phyloP scores from a whole-genome alignment of 2,888 invertebrate genomes.

The Leptura quadrifasciata region DNA sequence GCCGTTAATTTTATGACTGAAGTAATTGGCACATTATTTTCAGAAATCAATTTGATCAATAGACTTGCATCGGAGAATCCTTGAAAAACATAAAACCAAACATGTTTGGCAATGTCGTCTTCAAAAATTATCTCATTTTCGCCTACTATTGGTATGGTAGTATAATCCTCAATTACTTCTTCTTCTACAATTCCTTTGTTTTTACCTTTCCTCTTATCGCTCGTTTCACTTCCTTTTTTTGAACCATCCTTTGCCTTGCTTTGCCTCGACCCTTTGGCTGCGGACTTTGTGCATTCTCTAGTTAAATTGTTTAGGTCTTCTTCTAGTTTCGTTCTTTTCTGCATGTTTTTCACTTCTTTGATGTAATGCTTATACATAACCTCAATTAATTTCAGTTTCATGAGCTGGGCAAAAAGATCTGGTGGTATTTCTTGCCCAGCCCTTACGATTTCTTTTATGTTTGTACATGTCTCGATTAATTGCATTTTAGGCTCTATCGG shows the following conservation, averaged over 20 bases:
- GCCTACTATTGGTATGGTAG: slow-evolving; percentile 50
- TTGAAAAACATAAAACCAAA: slow-evolving; percentile 61
- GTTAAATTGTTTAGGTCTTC: slow-evolving; percentile 55
- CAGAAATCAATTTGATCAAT: slow-evolving; percentile 52
- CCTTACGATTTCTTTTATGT: not conserved
- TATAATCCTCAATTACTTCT: slow-evolving; percentile 52
- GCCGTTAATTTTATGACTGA: slow-evolving; percentile 56
- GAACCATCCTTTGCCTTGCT: not conserved
- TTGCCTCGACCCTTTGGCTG: slow-evolving; percentile 41
- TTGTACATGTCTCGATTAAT: slow-evolving; percentile 26
- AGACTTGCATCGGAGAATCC: slow-evolving; percentile 58
- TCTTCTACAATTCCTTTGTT: slow-evolving; percentile 5
- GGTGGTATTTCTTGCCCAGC: slow-evolving; percentile 4
- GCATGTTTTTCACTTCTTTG: slow-evolving; percentile 54
- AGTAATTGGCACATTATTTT: slow-evolving; percentile 53
- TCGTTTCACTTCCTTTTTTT: not conserved
- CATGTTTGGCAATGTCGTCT: slow-evolving; percentile 60
- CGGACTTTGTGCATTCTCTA: slow-evolving; percentile 45
- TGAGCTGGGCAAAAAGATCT: slow-evolving; percentile 51
- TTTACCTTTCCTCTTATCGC: slow-evolving; percentile 38
- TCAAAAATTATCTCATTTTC: slow-evolving; percentile 60
- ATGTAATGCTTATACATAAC: slow-evolving; percentile 61
- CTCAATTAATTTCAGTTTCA: slow-evolving; percentile 63
- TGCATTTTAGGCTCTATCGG: slow-evolving; percentile 42
- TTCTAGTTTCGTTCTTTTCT: slow-evolving; percentile 54